Evolutionary conservation across 2,797 vertebrate species (phyloP).

Genomic region (Delichon dasypus): DNA sequence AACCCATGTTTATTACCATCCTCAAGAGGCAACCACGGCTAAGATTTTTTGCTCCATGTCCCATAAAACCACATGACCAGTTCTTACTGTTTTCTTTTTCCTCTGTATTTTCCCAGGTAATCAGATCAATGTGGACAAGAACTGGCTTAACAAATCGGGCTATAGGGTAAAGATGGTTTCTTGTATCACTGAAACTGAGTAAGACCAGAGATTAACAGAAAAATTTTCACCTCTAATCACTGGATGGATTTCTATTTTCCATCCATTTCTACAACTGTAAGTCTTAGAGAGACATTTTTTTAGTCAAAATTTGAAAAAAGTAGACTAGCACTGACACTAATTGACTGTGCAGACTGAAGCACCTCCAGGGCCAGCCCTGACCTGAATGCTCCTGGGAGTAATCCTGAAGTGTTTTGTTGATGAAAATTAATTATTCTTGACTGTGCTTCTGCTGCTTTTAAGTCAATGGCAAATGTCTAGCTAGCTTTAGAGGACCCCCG

Average conservation of each 20-base stretch:
- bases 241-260: neutral
- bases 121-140: conserved; percentile 14
- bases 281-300: neutral
- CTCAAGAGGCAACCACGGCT: neutral
- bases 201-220: conserved; percentile 5
- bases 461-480: neutral
- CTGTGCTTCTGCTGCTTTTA: neutral
- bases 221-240: conserved; percentile 31
- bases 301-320: neutral
- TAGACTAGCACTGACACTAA: neutral
- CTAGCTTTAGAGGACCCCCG: neutral
- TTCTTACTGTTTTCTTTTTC: conserved; percentile 23
- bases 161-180: conserved; percentile 8
- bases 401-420: neutral
- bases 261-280: neutral
- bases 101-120: conserved; percentile 18
- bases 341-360: neutral
- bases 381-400: neutral
- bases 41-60: neutral
- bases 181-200: neutral
- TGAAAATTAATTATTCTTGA: neutral
- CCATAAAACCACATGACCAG: conserved; percentile 17
- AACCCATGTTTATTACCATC: neutral
- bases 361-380: neutral
- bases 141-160: conserved; percentile 25